These are phyloP conservation scores for Sebastes kiyomatsui DNA, from an alignment of 2,797 vertebrate species.

Conservation along the genomic window DNA sequence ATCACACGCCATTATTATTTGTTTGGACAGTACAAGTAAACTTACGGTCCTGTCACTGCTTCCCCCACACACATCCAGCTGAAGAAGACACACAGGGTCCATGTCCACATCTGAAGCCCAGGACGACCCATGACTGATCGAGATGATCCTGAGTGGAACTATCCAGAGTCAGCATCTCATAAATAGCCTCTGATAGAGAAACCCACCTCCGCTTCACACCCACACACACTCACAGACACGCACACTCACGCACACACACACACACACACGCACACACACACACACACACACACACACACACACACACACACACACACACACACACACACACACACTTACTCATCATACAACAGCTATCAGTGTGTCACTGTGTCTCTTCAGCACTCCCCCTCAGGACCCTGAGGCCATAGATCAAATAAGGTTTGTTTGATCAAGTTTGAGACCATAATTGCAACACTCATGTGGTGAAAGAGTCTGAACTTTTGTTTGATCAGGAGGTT, in stretches of 20 bases:
- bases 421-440: background rate
- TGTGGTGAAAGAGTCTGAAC: background rate
- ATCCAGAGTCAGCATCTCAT: conserved; percentile 6
- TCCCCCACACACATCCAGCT: conserved; percentile 26
- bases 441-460: background rate
- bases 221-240: too few relatives aligned
- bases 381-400: too few relatives aligned
- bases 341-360: background rate
- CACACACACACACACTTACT: background rate
- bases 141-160: background rate
- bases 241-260: background rate
- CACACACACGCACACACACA: background rate
- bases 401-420: background rate
- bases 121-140: conserved; percentile 52
- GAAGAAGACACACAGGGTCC: conserved; percentile 48
- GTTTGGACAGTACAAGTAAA: background rate
- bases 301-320: background rate
- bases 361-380: too few relatives aligned
- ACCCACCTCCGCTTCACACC: background rate
- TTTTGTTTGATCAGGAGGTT: background rate
- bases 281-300: too few relatives aligned
- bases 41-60: conserved; percentile 58
- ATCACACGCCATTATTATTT: background rate
- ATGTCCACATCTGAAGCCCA: conserved; percentile 39
- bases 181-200: conserved; percentile 19